These are phyloP conservation scores for Drosophila insularis DNA, from an alignment of 1,140 invertebrate species.

Conservation along the genomic window DNA sequence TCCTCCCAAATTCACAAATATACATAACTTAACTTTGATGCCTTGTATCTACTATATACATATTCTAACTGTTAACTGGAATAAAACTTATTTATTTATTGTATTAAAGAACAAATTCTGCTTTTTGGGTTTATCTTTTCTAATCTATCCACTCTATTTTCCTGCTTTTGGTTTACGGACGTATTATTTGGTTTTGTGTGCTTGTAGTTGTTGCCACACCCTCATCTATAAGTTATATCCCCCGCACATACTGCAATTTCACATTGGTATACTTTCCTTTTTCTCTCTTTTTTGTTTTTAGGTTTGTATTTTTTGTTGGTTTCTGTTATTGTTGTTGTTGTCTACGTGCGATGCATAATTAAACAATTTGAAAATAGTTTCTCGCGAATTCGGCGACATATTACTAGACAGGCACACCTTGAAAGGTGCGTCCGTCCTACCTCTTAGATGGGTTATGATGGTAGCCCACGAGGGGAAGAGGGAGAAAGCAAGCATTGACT, in stretches of 20 bases:
- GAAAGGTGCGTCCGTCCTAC: constrained; percentile 48
- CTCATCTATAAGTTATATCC: neutral
- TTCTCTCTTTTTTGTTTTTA: constrained; percentile 11
- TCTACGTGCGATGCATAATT: constrained; percentile 73
- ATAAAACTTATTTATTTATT: constrained; percentile 60
- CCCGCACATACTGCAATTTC: constrained; percentile 54
- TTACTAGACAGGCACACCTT: constrained; percentile 28
- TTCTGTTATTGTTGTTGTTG: constrained; percentile 19
- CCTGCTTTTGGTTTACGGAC: neutral
- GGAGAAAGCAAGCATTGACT: constrained; percentile 1
- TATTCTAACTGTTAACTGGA: constrained; percentile 44
- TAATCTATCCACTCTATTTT: neutral
- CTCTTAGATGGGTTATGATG: neutral
- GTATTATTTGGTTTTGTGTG: neutral
- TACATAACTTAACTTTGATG: neutral
- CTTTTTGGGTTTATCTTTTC: constrained; percentile 38
- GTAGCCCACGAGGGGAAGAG: neutral
- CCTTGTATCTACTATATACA: constrained; percentile 21
- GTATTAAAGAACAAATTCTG: constrained; percentile 32
- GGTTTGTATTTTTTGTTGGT: neutral
- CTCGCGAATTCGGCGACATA: constrained; percentile 58
- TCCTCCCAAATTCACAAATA: constrained; percentile 31
- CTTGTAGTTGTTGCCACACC: neutral
- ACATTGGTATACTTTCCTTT: constrained; percentile 77
- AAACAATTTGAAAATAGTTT: constrained; percentile 71